Evolutionary conservation across 2,113 vertebrate species (phyloP).

Genomic region (Melozone crissalis): DNA sequence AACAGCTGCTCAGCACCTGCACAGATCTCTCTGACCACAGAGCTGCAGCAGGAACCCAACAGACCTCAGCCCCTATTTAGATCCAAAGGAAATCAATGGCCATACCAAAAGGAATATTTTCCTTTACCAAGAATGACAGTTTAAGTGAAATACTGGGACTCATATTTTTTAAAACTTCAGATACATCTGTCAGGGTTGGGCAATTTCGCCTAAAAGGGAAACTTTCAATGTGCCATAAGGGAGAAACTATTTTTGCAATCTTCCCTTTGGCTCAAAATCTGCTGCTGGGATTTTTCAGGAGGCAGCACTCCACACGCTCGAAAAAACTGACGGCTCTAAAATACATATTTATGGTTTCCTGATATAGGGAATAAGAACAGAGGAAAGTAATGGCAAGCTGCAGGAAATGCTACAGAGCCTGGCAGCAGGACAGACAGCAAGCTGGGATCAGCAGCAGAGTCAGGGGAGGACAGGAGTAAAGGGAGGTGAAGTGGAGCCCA

Average conservation of each 20-base stretch:
- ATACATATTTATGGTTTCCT: slow-evolving; percentile 59
- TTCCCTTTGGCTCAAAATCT: slow-evolving; percentile 63
- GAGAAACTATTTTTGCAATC: slow-evolving; percentile 60
- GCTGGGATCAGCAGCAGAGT: accelerated
- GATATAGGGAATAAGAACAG: slow-evolving; percentile 46
- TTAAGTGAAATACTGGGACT: slow-evolving; percentile 23
- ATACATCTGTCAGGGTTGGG: slow-evolving; percentile 53
- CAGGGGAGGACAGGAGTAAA: not conserved
- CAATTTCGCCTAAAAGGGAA: slow-evolving; percentile 45
- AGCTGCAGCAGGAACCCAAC: accelerated
- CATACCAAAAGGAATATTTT: not conserved
- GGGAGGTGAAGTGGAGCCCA: not conserved
- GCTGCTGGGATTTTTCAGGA: slow-evolving; percentile 51
- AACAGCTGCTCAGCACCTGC: accelerated
- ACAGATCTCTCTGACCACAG: not conserved
- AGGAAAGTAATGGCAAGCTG: not conserved
- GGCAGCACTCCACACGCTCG: not conserved
- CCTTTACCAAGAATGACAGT: not conserved
- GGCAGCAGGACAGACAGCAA: not conserved
- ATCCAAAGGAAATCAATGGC: not conserved
- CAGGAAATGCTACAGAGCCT: not conserved
- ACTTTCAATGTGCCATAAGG: slow-evolving; percentile 54
- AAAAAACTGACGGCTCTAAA: not conserved
- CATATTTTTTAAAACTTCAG: slow-evolving; percentile 45
- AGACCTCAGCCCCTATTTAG: not conserved